Conservation (phyloP, 2,113 vertebrate genomes). For the Actinemys pallida region DNA sequence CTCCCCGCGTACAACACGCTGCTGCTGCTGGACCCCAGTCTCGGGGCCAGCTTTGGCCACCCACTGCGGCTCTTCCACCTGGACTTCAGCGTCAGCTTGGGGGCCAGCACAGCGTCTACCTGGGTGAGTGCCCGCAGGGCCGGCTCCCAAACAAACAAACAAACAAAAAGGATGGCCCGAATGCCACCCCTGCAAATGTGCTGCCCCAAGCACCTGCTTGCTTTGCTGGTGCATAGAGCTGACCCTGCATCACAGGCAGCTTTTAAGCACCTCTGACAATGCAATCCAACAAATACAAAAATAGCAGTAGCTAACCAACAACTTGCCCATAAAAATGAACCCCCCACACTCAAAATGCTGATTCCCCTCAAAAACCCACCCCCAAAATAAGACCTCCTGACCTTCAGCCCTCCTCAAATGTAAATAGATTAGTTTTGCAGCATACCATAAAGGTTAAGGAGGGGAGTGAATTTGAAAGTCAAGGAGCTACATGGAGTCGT, state of each 20-base stretch:
- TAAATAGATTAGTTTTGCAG: constrained; percentile 42
- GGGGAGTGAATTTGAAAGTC: constrained; percentile 44
- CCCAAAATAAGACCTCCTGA: constrained; percentile 23
- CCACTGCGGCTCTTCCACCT: too few relatives aligned
- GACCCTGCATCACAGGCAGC: background rate
- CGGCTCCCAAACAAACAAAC: too few relatives aligned
- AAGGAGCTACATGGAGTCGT: constrained; percentile 7
- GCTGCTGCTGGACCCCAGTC: too few relatives aligned
- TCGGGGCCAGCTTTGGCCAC: too few relatives aligned
- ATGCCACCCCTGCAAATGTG: too few relatives aligned
- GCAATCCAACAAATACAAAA: background rate
- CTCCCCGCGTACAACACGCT: too few relatives aligned
- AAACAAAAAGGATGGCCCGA: too few relatives aligned
- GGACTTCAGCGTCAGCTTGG: too few relatives aligned
- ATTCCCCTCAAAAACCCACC: constrained; percentile 43
- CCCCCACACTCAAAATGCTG: background rate
- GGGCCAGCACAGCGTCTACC: too few relatives aligned
- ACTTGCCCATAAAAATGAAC: background rate
- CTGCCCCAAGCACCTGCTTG: too few relatives aligned
- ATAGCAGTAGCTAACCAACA: background rate
- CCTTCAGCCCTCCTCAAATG: constrained; percentile 47
- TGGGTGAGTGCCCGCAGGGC: too few relatives aligned
- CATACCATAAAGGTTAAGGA: constrained; percentile 15
- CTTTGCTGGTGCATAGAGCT: too few relatives aligned
- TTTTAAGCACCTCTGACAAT: constrained; percentile 1